These are phyloP conservation scores for Rotaria socialis DNA, from an alignment of 2,888 invertebrate species.

Conservation along the genomic window DNA sequence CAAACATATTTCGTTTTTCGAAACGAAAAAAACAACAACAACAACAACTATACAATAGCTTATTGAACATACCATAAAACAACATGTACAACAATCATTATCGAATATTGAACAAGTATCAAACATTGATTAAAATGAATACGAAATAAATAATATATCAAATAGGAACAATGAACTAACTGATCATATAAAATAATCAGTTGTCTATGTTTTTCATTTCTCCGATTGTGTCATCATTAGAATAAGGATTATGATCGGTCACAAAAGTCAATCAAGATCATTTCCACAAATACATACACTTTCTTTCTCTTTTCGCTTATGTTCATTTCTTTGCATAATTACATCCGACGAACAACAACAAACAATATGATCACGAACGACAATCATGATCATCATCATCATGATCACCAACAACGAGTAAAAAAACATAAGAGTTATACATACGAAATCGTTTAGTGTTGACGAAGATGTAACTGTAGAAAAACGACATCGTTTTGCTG, in stretches of 20 bases:
- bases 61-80: constrained; percentile 11
- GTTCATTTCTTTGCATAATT: constrained; percentile 5
- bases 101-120: background rate
- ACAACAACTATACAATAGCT: background rate
- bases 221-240: constrained; percentile 25
- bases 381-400: background rate
- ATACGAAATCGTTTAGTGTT: background rate
- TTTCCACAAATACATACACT: background rate
- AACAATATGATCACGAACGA: background rate
- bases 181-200: background rate
- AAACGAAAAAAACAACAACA: no score
- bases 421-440: background rate
- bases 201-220: background rate
- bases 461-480: background rate
- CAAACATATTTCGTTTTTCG: background rate
- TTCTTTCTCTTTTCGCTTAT: background rate
- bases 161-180: background rate
- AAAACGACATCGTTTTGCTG: constrained; percentile 2
- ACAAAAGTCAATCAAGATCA: constrained; percentile 9
- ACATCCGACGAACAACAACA: constrained; percentile 8
- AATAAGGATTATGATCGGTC: constrained; percentile 18
- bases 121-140: background rate
- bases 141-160: no score
- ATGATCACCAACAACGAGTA: background rate
- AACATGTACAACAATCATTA: constrained; percentile 20